Base-by-base conservation (phyloP, 2,888 invertebrate genomes). In the Digitonthophagus gazella region DNA sequence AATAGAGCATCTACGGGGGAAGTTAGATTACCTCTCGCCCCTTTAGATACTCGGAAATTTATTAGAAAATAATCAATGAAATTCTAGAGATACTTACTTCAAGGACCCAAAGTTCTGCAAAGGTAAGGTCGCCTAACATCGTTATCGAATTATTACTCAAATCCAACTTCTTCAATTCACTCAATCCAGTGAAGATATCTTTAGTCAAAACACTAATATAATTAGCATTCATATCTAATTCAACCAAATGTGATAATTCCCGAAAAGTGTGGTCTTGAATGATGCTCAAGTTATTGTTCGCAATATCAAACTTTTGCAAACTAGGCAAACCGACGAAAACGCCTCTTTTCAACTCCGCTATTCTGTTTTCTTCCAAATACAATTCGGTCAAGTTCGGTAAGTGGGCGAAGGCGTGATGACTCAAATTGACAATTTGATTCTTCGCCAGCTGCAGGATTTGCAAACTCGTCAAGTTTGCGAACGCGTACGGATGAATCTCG, bases 211-310 rank as follows among this genome's bases (percentile, higher is more conserved):
- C 88, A 78, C 88, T 88, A 75, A 95, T 89, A 79, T 89, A 89
- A 84, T 91, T 93, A 77, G 87, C 87, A 79, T 92, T 93, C 78
- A 97, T 84, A 81, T 96, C 93, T 74, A 97, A 84, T 77, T 91
- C 92, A 66, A 91, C 86, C 66, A 97, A 85, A 76, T 91, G 89
- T 67, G 88, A 87, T 79, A 93, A 85, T 74, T 91, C 88, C 75
- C 87, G 86, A 78, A 93, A 95, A 16, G 97, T 92, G 72, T 92
- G 92, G 72, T 95, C 94, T 76, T 94, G 95, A 72, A 96, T 86
- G 44, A 89, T 87, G 71, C 92, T 91, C 74, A 98, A 87, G 79
- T 92, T 91, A 83, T 98, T 98, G 79, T 91, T 91, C 76, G 94
- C 93, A 66, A 98, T 86, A 72, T 89, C 89, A 56, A 98, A 87